A percentile compares a stretch with the other conserved stretches of the same genome.
Evolutionary conservation across 2,888 invertebrate species (phyloP).

Genomic region (Microctonus hyperodae): DNA sequence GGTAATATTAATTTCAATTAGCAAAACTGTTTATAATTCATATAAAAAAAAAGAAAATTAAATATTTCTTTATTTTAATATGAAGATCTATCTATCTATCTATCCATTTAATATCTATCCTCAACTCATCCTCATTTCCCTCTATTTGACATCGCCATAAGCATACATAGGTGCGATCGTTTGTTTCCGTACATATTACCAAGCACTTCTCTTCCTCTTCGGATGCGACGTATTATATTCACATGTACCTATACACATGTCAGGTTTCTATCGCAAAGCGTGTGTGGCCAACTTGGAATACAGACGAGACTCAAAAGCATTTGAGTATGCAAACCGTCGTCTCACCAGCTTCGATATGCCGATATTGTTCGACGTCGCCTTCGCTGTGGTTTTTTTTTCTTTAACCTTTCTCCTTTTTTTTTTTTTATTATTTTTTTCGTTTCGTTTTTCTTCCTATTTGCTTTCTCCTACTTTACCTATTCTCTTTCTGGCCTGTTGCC

Average conservation of each 20-base stretch:
- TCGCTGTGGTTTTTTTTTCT: conserved; percentile 35
- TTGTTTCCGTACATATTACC: background rate
- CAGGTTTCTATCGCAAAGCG: background rate
- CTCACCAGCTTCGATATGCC: conserved; percentile 50
- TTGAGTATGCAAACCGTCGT: conserved; percentile 50
- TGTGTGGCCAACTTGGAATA: background rate
- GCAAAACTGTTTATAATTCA: no score
- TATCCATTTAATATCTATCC: no score
- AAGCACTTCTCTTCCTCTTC: background rate
- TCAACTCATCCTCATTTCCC: no score
- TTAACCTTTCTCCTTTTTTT: conserved; percentile 27
- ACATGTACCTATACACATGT: background rate
- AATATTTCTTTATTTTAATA: no score
- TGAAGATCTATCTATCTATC: background rate
- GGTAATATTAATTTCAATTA: no score
- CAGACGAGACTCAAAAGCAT: conserved; percentile 35
- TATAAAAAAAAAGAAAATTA: no score
- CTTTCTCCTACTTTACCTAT: no score
- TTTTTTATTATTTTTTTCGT: conserved; percentile 32
- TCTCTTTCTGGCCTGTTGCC: background rate
- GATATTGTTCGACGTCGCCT: conserved; percentile 45
- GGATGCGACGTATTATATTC: background rate
- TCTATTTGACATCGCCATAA: no score
- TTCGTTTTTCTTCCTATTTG: conserved; percentile 25
- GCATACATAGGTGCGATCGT: background rate